These are phyloP conservation scores for Phengaris alcon DNA, from an alignment of 2,888 invertebrate genomes.

Conservation along the genomic window DNA sequence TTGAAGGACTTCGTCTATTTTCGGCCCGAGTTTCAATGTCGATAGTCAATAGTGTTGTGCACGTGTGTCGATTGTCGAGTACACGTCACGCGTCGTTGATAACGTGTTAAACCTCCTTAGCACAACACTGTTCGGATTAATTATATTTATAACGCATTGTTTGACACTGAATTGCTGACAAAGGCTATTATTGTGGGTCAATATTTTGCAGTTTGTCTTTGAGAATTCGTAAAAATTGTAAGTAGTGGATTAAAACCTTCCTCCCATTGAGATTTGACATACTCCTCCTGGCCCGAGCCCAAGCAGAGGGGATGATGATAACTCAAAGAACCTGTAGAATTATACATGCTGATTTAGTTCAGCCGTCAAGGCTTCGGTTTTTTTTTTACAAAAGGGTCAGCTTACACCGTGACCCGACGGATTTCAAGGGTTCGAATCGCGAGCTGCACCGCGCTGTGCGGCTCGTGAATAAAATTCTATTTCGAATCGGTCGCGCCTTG, in stretches of 20 bases:
- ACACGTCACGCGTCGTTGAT: not conserved
- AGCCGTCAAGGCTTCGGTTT: too few relatives aligned
- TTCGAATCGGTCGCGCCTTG: too few relatives aligned
- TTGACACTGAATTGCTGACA: not conserved
- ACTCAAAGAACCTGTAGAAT: too few relatives aligned
- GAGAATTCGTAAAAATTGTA: too few relatives aligned
- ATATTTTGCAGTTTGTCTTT: not conserved
- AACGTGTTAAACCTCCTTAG: slow-evolving; percentile 4
- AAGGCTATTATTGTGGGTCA: not conserved
- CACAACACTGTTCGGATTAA: not conserved
- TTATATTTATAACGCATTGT: not conserved
- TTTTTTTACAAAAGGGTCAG: too few relatives aligned
- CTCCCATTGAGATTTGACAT: not conserved
- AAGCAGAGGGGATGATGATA: too few relatives aligned
- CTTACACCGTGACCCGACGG: too few relatives aligned
- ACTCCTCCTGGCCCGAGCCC: too few relatives aligned
- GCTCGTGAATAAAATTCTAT: too few relatives aligned
- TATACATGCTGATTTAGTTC: too few relatives aligned
- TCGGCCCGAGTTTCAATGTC: not conserved
- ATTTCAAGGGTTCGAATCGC: too few relatives aligned
- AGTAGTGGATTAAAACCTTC: not conserved
- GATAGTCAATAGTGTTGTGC: not conserved
- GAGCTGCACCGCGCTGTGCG: too few relatives aligned
- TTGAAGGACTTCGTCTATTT: not conserved
- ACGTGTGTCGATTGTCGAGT: not conserved